phyloP scores from a whole-genome alignment of 2,888 invertebrate genomes.

The Epirrhoe tristata region DNA sequence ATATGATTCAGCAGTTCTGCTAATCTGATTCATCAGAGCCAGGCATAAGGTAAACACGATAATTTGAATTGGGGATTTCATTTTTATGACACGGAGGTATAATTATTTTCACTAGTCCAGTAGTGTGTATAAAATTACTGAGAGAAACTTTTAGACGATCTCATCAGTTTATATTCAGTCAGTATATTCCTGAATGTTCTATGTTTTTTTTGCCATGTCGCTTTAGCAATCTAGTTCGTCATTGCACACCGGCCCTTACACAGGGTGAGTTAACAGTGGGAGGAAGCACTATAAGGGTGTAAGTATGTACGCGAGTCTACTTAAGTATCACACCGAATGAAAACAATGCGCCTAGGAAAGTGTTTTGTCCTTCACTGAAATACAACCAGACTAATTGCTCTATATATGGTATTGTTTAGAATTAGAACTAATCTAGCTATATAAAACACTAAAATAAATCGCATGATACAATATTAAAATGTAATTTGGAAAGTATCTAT shows the following conservation, averaged over 20 bases:
- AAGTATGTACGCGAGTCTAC: conserved; percentile 32
- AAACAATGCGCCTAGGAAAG: conserved; percentile 25
- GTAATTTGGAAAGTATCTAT: too few relatives aligned
- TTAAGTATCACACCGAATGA: conserved; percentile 18
- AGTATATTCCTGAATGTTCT: too few relatives aligned
- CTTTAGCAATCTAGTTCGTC: too few relatives aligned
- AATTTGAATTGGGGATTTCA: background rate
- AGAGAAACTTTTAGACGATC: too few relatives aligned
- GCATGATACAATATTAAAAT: too few relatives aligned
- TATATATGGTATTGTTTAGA: background rate
- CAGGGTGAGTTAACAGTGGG: conserved; percentile 55
- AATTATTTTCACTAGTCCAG: conserved; percentile 1
- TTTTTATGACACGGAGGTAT: background rate
- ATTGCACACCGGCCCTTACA: conserved; percentile 36
- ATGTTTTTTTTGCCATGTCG: too few relatives aligned
- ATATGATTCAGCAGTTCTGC: conserved; percentile 33
- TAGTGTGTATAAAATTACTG: too few relatives aligned
- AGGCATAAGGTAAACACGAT: background rate
- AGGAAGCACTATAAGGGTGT: conserved; percentile 58
- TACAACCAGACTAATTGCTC: background rate
- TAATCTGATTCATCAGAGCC: conserved; percentile 23
- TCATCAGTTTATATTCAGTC: too few relatives aligned
- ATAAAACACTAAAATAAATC: too few relatives aligned
- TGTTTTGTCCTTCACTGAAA: background rate
- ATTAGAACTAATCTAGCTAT: background rate